Conservation (phyloP, 2,888 invertebrate species). For the Pheosia gnoma region DNA sequence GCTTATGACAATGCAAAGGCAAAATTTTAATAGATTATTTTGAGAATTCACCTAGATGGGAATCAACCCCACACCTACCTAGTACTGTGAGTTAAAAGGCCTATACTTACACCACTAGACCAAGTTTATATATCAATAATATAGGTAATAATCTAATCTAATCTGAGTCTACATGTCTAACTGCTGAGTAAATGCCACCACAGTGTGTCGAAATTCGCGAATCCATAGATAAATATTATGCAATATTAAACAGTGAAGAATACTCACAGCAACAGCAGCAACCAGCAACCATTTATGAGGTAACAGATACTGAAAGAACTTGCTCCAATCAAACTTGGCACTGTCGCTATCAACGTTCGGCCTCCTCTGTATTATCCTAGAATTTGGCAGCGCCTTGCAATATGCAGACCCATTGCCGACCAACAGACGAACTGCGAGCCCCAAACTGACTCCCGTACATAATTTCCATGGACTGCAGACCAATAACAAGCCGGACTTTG, state of each 20-base stretch:
- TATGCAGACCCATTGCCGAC: conserved; percentile 84
- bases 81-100: too few relatives aligned
- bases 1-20: too few relatives aligned
- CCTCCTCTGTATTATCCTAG: conserved; percentile 84
- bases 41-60: too few relatives aligned
- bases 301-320: conserved; percentile 88
- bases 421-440: conserved; percentile 63
- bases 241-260: background rate
- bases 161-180: too few relatives aligned
- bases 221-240: too few relatives aligned
- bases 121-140: too few relatives aligned
- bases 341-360: conserved; percentile 76
- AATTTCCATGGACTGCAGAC: conserved; percentile 75
- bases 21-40: too few relatives aligned
- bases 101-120: too few relatives aligned
- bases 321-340: conserved; percentile 90
- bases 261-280: conserved; percentile 91
- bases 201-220: too few relatives aligned
- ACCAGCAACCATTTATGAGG: conserved; percentile 91
- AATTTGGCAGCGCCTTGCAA: conserved; percentile 84
- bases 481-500: conserved; percentile 56
- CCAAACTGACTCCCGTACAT: conserved; percentile 75
- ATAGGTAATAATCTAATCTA: too few relatives aligned
- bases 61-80: too few relatives aligned
- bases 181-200: too few relatives aligned